These are phyloP conservation scores for Crocuta crocuta DNA, from an alignment of 2,113 vertebrate species.

Conservation along the genomic window DNA sequence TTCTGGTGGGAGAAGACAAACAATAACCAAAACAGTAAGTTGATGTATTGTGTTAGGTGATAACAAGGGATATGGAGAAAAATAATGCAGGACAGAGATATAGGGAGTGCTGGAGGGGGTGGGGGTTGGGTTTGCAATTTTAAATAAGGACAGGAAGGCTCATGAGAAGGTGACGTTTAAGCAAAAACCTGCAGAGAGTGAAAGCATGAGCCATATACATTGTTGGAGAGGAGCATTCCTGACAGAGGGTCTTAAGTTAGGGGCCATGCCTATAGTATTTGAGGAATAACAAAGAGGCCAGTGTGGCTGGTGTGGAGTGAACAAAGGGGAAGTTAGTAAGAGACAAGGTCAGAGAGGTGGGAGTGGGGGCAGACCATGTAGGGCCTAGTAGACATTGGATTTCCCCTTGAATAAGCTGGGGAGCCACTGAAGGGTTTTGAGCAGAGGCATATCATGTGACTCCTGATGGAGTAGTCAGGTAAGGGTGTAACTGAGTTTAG, in stretches of 20 bases:
- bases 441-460: neutral
- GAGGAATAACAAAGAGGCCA: neutral
- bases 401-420: neutral
- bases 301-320: neutral
- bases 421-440: neutral
- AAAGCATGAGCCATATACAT: neutral
- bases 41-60: neutral
- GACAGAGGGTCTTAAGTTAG: neutral
- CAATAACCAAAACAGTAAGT: neutral
- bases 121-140: neutral
- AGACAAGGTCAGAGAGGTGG: no score
- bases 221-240: neutral
- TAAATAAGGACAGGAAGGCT: neutral
- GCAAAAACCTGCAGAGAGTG: neutral
- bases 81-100: neutral
- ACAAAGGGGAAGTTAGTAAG: neutral
- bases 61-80: neutral
- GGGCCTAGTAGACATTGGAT: neutral
- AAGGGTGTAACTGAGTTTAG: neutral
- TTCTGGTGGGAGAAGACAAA: neutral
- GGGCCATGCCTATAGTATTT: neutral
- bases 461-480: neutral
- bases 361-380: no score
- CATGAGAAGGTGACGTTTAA: neutral
- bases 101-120: neutral